Conservation (phyloP, 64 coral and sea anemone species). For the Acropora tenuis region DNA sequence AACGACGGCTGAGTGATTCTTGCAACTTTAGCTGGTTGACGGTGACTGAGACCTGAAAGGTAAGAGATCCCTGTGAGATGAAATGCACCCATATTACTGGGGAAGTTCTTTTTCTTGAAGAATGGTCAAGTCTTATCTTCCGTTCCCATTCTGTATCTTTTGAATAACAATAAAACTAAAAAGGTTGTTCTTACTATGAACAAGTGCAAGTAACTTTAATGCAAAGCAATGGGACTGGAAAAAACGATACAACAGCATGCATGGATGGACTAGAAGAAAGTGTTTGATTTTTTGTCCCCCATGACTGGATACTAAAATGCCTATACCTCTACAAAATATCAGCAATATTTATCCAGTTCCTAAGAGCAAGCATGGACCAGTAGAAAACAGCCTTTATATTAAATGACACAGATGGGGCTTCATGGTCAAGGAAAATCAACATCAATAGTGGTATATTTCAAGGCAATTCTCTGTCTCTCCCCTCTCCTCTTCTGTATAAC, state of each 20-base stretch:
- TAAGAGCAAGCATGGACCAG: not conserved
- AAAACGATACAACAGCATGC: too few species aligned
- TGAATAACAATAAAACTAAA: too few species aligned
- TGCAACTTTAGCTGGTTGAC: not conserved
- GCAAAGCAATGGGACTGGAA: too few species aligned
- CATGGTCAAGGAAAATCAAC: conserved; percentile 17
- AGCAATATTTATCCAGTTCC: conserved; percentile 3
- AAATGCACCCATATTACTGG: too few species aligned
- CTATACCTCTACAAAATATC: conserved; percentile 12
- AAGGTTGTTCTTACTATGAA: too few species aligned
- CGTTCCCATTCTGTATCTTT: not conserved
- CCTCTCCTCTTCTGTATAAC: conserved; percentile 56
- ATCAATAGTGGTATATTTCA: conserved; percentile 49
- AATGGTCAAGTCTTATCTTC: not conserved
- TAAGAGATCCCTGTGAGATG: not conserved
- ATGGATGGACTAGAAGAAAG: too few species aligned
- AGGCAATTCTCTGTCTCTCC: conserved; percentile 43
- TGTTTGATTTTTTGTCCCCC: too few species aligned
- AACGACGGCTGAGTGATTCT: conserved; percentile 1
- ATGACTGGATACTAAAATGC: too few species aligned
- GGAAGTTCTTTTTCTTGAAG: too few species aligned
- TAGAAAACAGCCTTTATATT: conserved; percentile 38
- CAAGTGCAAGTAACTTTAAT: too few species aligned
- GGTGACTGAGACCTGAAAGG: not conserved
- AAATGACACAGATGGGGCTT: conserved; percentile 20